phyloP scores from a whole-genome alignment of 2,888 invertebrate genomes.

The Mesochorus sp. region DNA sequence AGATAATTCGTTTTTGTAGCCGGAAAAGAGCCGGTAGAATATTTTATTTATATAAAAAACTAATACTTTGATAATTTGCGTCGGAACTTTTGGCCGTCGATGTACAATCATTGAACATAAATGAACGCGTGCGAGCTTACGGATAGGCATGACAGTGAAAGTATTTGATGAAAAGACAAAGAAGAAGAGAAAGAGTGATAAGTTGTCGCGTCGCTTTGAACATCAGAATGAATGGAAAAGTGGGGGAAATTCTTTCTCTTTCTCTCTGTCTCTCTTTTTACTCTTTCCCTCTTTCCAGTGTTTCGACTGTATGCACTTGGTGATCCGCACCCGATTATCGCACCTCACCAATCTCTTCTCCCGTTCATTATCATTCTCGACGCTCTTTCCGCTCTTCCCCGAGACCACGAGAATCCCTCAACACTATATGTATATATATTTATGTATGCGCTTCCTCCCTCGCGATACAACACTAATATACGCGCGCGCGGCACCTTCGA shows the following conservation, averaged over 20 bases:
- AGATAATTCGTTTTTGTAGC: too few relatives aligned
- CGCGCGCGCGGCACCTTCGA: slow-evolving; percentile 48
- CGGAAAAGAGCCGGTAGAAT: too few relatives aligned
- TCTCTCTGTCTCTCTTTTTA: too few relatives aligned
- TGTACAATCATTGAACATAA: slow-evolving; percentile 55
- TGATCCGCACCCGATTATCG: slow-evolving; percentile 73
- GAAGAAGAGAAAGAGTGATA: not conserved
- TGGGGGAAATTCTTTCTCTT: slow-evolving; percentile 50
- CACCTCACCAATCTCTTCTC: slow-evolving; percentile 72
- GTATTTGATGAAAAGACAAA: slow-evolving; percentile 16
- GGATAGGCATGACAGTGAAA: slow-evolving; percentile 53
- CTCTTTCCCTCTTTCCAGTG: not conserved
- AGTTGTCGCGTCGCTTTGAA: not conserved
- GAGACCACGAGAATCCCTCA: slow-evolving; percentile 40
- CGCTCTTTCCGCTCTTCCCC: slow-evolving; percentile 69
- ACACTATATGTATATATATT: not conserved
- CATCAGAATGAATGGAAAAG: slow-evolving; percentile 54
- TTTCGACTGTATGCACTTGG: slow-evolving; percentile 62
- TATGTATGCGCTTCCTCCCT: slow-evolving; percentile 1
- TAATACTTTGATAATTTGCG: too few relatives aligned
- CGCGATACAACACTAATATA: slow-evolving; percentile 16
- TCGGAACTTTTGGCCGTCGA: too few relatives aligned
- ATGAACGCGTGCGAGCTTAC: slow-evolving; percentile 52
- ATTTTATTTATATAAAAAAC: too few relatives aligned
- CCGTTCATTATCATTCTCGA: slow-evolving; percentile 77